phyloP scores from a whole-genome alignment of 2,888 invertebrate genomes.

The Drosophila helvetica region DNA sequence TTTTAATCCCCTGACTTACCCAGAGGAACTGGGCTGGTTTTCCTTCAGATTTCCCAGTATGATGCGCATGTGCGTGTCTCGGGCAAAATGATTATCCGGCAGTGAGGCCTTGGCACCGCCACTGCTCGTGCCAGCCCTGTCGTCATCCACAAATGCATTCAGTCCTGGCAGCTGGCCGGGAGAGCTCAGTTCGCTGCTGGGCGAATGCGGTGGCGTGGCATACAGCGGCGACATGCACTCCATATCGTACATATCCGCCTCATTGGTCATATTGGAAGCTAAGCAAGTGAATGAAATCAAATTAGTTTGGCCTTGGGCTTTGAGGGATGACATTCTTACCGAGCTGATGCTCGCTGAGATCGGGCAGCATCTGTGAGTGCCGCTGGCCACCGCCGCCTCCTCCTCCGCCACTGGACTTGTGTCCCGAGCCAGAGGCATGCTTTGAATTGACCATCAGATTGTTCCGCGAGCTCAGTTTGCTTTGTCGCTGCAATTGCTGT shows the following conservation, averaged over 20 bases:
- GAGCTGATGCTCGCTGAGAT: slow-evolving; percentile 84
- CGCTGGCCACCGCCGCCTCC: slow-evolving; percentile 75
- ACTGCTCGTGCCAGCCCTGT: slow-evolving; percentile 73
- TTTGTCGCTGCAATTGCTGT: slow-evolving; percentile 91
- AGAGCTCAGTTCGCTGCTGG: slow-evolving; percentile 87
- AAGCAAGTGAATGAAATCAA: neutral
- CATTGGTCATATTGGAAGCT: slow-evolving; percentile 80
- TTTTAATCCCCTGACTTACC: slow-evolving; percentile 62
- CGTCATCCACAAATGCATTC: slow-evolving; percentile 83
- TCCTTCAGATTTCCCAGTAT: slow-evolving; percentile 88
- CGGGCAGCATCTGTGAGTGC: slow-evolving; percentile 83
- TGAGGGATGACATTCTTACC: slow-evolving; percentile 59
- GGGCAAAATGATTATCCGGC: slow-evolving; percentile 92
- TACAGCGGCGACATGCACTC: slow-evolving; percentile 88
- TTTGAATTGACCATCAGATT: slow-evolving; percentile 82
- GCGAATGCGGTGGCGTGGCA: slow-evolving; percentile 92
- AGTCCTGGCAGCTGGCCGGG: slow-evolving; percentile 83
- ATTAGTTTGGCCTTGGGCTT: neutral
- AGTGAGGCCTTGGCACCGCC: slow-evolving; percentile 78
- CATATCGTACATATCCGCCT: slow-evolving; percentile 84
- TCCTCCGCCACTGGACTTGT: slow-evolving; percentile 68
- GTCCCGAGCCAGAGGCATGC: slow-evolving; percentile 72
- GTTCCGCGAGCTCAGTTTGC: slow-evolving; percentile 83
- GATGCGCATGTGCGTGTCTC: slow-evolving; percentile 96
- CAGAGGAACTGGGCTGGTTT: slow-evolving; percentile 82